Evolutionary conservation across 1,140 invertebrate species (phyloP).

Genomic region (Drosophila auraria): DNA sequence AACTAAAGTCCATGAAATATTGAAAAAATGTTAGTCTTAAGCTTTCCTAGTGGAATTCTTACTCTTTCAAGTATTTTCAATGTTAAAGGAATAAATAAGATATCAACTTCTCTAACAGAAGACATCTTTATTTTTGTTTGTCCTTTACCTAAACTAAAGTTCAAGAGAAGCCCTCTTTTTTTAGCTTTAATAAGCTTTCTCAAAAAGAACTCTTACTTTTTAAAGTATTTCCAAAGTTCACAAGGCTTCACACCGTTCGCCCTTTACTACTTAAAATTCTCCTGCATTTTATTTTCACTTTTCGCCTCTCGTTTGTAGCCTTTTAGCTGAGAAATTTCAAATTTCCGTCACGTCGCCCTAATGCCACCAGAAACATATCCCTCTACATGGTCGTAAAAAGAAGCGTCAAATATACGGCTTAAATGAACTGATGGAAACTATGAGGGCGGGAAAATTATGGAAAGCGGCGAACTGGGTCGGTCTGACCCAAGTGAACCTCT

Average conservation of each 20-base stretch:
- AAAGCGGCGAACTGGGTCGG: conserved; percentile 4
- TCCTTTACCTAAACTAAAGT: too few species aligned
- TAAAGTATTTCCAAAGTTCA: neutral
- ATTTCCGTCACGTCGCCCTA: conserved; percentile 38
- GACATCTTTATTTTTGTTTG: too few species aligned
- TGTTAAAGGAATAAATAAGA: too few species aligned
- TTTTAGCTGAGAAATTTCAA: conserved; percentile 25
- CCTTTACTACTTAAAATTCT: conserved; percentile 1
- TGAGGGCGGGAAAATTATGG: conserved; percentile 36
- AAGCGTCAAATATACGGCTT: conserved; percentile 3
- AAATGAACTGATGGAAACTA: conserved; percentile 47
- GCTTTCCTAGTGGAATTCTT: too few species aligned
- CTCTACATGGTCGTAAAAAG: conserved; percentile 42
- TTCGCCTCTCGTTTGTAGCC: conserved; percentile 19
- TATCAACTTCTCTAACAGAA: too few species aligned
- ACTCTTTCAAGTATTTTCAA: too few species aligned
- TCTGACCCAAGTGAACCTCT: conserved; percentile 53
- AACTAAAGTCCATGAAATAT: too few species aligned
- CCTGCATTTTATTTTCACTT: conserved; percentile 18
- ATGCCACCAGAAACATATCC: conserved; percentile 32
- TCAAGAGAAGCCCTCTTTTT: too few species aligned
- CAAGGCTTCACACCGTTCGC: neutral
- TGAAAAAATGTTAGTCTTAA: too few species aligned
- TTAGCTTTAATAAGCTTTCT: too few species aligned
- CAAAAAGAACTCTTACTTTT: too few species aligned